Evolutionary conservation across 2,888 invertebrate genomes (phyloP).

Genomic region (Allolobophora icterica): DNA sequence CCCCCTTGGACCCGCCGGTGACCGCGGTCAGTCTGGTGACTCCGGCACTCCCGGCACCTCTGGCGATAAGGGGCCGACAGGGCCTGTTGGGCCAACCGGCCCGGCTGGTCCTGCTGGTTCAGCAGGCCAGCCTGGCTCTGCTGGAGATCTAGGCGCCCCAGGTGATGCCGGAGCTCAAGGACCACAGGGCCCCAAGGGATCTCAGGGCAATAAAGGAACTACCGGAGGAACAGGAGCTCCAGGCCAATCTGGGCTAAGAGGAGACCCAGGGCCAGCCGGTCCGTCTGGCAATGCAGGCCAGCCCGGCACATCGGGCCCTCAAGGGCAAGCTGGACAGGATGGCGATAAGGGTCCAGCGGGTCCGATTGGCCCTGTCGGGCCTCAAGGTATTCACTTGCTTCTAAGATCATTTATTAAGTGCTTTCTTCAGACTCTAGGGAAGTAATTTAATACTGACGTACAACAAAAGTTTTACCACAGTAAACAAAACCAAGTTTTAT

Average conservation of each 20-base stretch:
- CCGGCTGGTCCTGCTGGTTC: slow-evolving; percentile 41
- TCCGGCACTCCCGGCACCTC: slow-evolving; percentile 39
- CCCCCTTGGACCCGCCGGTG: slow-evolving; percentile 34
- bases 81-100: slow-evolving; percentile 37
- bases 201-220: slow-evolving; percentile 36
- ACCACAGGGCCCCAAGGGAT: slow-evolving; percentile 36
- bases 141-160: slow-evolving; percentile 39
- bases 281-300: slow-evolving; percentile 38
- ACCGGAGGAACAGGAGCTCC: slow-evolving; percentile 37
- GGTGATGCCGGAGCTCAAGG: slow-evolving; percentile 44
- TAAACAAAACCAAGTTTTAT: neutral
- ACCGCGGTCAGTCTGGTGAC: slow-evolving; percentile 37
- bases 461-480: neutral
- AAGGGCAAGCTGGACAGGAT: slow-evolving; percentile 35
- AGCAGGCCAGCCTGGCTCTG: slow-evolving; percentile 38
- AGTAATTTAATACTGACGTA: neutral
- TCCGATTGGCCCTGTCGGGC: slow-evolving; percentile 34
- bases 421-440: neutral
- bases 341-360: slow-evolving; percentile 44
- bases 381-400: neutral
- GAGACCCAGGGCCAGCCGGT: slow-evolving; percentile 38
- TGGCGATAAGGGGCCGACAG: slow-evolving; percentile 38
- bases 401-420: neutral
- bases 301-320: slow-evolving; percentile 32
- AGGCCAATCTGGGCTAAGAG: slow-evolving; percentile 33